phyloP scores from a whole-genome alignment of 2,797 vertebrate species.

The Coluber constrictor region DNA sequence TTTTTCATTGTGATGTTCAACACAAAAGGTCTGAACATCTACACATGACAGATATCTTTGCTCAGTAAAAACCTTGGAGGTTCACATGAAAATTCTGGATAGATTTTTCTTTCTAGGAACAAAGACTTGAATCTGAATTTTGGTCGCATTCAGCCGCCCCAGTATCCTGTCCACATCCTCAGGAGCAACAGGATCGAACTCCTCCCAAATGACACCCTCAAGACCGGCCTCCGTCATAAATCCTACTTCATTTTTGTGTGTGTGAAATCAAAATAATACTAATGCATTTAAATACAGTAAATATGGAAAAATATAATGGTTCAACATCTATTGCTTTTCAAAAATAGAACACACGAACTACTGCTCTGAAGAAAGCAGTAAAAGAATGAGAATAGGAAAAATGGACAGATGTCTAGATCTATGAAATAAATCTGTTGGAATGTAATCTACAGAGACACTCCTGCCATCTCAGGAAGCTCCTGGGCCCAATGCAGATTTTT shows the following conservation, averaged over 20 bases:
- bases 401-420: neutral
- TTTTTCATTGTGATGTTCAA: neutral
- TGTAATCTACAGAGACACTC: neutral
- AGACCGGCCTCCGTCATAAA: too few relatives aligned
- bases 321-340: neutral
- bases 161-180: too few relatives aligned
- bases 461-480: neutral
- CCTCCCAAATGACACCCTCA: too few relatives aligned
- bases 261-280: conserved; percentile 48
- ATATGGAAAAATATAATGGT: conserved; percentile 40
- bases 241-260: conserved; percentile 8
- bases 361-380: neutral
- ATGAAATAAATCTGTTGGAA: neutral
- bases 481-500: neutral
- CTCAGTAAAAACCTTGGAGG: neutral
- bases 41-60: neutral
- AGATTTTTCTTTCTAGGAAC: neutral
- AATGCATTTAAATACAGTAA: conserved; percentile 62
- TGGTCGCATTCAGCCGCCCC: too few relatives aligned
- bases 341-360: neutral
- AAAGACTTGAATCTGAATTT: accelerated
- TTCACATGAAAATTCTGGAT: neutral
- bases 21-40: neutral
- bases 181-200: too few relatives aligned
- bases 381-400: neutral